phyloP scores from a whole-genome alignment of 2,888 invertebrate species.

The Sycophila texana region DNA sequence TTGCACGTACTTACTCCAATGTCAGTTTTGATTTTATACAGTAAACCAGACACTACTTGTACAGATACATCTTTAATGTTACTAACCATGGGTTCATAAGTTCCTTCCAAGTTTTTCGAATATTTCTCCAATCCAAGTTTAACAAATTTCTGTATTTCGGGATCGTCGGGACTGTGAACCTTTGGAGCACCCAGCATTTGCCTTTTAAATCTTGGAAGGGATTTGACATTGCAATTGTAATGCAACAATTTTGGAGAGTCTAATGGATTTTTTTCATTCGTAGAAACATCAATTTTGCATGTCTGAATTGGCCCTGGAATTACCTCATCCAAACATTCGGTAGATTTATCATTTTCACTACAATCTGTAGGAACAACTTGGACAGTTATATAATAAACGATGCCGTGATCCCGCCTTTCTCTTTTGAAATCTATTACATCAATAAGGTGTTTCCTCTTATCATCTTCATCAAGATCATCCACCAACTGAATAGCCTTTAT shows the following conservation, averaged over 20 bases:
- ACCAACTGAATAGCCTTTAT: slow-evolving; percentile 76
- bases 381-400: slow-evolving; percentile 74
- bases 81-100: slow-evolving; percentile 66
- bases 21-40: slow-evolving; percentile 79
- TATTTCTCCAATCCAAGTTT: slow-evolving; percentile 61
- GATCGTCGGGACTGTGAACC: slow-evolving; percentile 56
- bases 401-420: slow-evolving; percentile 61
- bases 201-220: slow-evolving; percentile 50
- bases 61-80: slow-evolving; percentile 75
- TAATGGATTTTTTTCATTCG: slow-evolving; percentile 68
- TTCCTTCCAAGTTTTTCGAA: slow-evolving; percentile 59
- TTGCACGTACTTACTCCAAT: slow-evolving; percentile 79
- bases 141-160: slow-evolving; percentile 59
- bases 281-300: slow-evolving; percentile 78
- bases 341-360: slow-evolving; percentile 60
- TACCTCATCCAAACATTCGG: slow-evolving; percentile 58
- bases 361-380: slow-evolving; percentile 76
- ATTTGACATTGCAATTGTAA: slow-evolving; percentile 74
- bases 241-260: slow-evolving; percentile 76
- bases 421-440: slow-evolving; percentile 76
- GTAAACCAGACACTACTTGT: slow-evolving; percentile 78
- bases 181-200: slow-evolving; percentile 58
- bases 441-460: slow-evolving; percentile 75
- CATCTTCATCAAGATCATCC: slow-evolving; percentile 77
- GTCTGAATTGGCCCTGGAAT: slow-evolving; percentile 72